Conservation (phyloP, 2,888 invertebrate genomes). For the Steinernema scapterisci region DNA sequence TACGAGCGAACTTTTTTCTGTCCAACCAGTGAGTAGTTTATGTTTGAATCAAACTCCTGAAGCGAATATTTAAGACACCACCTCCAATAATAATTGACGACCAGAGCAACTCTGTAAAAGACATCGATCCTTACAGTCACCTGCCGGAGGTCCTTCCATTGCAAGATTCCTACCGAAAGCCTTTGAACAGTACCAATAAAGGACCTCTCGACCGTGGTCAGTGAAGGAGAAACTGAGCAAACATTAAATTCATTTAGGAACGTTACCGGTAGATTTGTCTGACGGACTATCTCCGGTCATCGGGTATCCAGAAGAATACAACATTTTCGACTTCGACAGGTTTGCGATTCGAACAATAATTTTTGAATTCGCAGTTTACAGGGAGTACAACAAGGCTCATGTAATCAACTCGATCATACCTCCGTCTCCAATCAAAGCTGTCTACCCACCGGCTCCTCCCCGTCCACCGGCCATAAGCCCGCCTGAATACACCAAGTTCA, state of each 20-base stretch:
- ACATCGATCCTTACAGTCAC: neutral
- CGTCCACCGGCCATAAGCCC: neutral
- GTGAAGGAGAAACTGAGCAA: neutral
- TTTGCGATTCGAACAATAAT: neutral
- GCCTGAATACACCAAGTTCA: neutral
- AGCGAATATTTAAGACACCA: too few species aligned
- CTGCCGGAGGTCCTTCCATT: neutral
- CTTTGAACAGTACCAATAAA: neutral
- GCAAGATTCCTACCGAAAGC: neutral
- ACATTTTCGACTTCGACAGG: neutral
- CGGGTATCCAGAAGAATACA: neutral
- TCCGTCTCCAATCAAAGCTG: neutral
- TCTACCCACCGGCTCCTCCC: constrained; percentile 4
- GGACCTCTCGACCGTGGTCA: neutral
- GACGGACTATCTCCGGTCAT: neutral
- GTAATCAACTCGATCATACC: neutral
- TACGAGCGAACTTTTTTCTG: too few species aligned
- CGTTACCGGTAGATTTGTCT: neutral
- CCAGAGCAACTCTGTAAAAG: neutral
- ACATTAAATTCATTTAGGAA: neutral
- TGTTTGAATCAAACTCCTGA: too few species aligned
- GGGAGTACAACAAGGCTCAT: neutral
- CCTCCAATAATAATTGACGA: neutral
- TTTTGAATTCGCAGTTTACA: neutral
- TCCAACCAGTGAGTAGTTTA: too few species aligned